Evolutionary conservation across 2,113 vertebrate species (phyloP).

Genomic region (Lophochroa leadbeateri): DNA sequence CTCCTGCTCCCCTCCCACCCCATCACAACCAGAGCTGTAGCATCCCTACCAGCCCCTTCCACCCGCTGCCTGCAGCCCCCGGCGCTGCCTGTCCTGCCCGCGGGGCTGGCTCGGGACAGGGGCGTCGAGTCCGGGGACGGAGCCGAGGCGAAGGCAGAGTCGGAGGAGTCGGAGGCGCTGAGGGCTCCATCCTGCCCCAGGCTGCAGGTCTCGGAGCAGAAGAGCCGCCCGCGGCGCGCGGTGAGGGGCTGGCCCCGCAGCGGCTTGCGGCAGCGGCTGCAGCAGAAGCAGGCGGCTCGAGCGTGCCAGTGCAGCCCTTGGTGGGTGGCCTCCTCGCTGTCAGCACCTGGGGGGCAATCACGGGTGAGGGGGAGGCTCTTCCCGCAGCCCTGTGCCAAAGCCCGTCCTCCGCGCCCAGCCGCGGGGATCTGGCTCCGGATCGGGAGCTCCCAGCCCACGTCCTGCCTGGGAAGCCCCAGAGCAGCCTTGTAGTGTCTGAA

Average conservation of each 20-base stretch:
- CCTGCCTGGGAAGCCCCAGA: not conserved
- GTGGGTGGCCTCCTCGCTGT: slow-evolving; percentile 52
- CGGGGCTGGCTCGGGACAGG: not conserved
- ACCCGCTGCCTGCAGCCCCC: not conserved
- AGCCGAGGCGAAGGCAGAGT: slow-evolving; percentile 24
- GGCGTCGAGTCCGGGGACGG: not conserved
- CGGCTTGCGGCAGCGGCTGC: slow-evolving; percentile 57
- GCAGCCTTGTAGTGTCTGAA: not conserved
- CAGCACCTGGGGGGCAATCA: slow-evolving; percentile 10
- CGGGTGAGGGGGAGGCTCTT: not conserved
- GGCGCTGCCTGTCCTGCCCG: not conserved
- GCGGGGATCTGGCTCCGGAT: not conserved
- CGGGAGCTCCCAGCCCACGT: not conserved
- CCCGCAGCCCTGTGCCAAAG: rapidly evolving
- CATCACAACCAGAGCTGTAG: rapidly evolving
- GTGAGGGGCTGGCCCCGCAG: slow-evolving; percentile 46
- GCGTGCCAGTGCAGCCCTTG: slow-evolving; percentile 73
- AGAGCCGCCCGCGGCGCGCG: slow-evolving; percentile 35
- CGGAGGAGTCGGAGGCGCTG: slow-evolving; percentile 50
- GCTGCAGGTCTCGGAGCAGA: slow-evolving; percentile 66
- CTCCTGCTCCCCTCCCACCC: rapidly evolving
- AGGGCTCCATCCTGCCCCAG: not conserved
- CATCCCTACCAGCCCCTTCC: not conserved
- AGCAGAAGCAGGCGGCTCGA: slow-evolving; percentile 63
- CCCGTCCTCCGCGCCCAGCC: not conserved